Conservation (phyloP, 2,797 vertebrate genomes). For the Notolepis coatsorum region DNA sequence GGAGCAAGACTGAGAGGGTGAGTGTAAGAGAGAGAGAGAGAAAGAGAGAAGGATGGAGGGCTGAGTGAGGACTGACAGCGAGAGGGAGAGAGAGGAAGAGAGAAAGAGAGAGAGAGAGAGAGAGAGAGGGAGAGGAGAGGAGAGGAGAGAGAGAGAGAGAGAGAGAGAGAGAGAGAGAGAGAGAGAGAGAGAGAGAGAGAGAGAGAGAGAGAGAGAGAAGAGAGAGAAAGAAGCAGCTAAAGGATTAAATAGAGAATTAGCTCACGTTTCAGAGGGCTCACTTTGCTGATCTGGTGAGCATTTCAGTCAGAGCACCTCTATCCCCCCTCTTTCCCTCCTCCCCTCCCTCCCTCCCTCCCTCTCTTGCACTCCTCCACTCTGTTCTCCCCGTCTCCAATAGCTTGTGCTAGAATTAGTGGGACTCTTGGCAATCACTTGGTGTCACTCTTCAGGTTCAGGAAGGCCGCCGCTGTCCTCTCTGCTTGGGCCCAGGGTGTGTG, state of each 20-base stretch:
- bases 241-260: conserved; percentile 83
- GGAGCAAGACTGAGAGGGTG: conserved; percentile 41
- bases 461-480: conserved; percentile 71
- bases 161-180: background rate
- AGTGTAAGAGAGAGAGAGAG: conserved; percentile 28
- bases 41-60: conserved; percentile 18
- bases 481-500: conserved; percentile 66
- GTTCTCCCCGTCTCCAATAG: conserved; percentile 74
- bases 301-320: conserved; percentile 68
- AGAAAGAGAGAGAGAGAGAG: conserved; percentile 40
- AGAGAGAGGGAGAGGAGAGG: conserved; percentile 9
- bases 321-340: conserved; percentile 52
- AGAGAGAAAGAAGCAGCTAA: conserved; percentile 58
- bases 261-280: conserved; percentile 79
- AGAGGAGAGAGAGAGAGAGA: conserved; percentile 26
- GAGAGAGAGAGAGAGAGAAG: background rate
- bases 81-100: conserved; percentile 61
- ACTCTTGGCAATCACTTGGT: conserved; percentile 78
- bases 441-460: conserved; percentile 81
- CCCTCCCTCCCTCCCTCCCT: conserved; percentile 51
- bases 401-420: conserved; percentile 71
- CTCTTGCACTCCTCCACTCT: conserved; percentile 61
- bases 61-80: conserved; percentile 29
- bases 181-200: background rate
- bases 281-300: conserved; percentile 80